A percentile compares a stretch with the other conserved stretches of the same genome.
phyloP scores from a whole-genome alignment of 2,797 vertebrate species.

The Sebastes wilsoni region DNA sequence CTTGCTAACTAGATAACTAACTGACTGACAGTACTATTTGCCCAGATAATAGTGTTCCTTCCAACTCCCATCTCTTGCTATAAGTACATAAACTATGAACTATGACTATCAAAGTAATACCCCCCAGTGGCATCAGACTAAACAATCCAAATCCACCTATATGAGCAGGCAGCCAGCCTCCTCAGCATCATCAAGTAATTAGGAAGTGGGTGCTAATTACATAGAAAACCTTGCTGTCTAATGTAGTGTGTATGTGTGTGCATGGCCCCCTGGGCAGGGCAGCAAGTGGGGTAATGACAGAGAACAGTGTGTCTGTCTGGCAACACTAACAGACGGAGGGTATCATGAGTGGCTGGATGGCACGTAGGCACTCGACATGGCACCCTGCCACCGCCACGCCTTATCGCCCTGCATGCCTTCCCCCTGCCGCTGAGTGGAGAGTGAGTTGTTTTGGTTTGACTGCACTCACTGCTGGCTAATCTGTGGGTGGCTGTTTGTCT shows the following conservation, averaged over 20 bases:
- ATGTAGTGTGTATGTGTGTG: conserved; percentile 9
- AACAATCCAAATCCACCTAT: conserved; percentile 22
- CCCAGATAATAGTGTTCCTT: not conserved
- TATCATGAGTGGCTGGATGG: conserved; percentile 60
- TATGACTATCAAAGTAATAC: not conserved
- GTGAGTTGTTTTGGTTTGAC: conserved; percentile 70
- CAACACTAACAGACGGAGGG: conserved; percentile 24
- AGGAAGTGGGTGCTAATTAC: conserved; percentile 53
- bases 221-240: conserved; percentile 9
- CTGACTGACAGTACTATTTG: not conserved
- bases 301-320: conserved; percentile 31
- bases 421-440: conserved; percentile 40
- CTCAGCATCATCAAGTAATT: conserved; percentile 41
- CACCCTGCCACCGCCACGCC: conserved; percentile 58
- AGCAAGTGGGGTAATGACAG: conserved; percentile 41
- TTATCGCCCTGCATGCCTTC: conserved; percentile 56
- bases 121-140: conserved; percentile 12
- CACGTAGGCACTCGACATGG: conserved; percentile 72
- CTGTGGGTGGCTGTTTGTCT: conserved; percentile 56
- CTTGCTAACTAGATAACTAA: not conserved
- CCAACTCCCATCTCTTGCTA: not conserved
- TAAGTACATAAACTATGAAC: not conserved
- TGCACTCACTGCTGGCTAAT: conserved; percentile 61
- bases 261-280: conserved; percentile 5
- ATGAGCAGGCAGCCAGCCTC: conserved; percentile 6